Percentiles rank a stretch among this genome's conserved stretches.
These are phyloP conservation scores for Geotrypetes seraphini DNA, from an alignment of 2,797 vertebrate species.

Conservation along the genomic window DNA sequence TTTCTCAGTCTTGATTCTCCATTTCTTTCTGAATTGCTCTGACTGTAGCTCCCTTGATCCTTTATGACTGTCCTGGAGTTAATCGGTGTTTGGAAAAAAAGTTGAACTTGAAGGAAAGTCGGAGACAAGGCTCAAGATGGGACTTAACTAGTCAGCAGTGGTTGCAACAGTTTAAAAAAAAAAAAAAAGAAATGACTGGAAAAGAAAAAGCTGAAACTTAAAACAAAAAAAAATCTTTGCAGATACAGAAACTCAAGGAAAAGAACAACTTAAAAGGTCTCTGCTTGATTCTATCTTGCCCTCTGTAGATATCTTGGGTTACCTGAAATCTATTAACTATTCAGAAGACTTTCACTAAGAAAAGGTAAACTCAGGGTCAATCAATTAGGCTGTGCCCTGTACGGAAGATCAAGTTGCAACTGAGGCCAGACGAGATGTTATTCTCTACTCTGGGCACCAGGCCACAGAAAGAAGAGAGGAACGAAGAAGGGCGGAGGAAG, in stretches of 20 bases:
- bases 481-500: too few relatives aligned
- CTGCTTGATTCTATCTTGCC: conserved; percentile 30
- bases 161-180: too few relatives aligned
- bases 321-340: conserved; percentile 40
- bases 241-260: conserved; percentile 27
- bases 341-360: conserved; percentile 50
- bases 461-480: conserved; percentile 16
- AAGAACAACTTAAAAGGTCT: conserved; percentile 13
- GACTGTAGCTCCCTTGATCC: too few relatives aligned
- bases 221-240: conserved; percentile 2
- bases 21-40: too few relatives aligned
- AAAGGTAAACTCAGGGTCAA: conserved; percentile 49
- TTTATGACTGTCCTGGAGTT: too few relatives aligned
- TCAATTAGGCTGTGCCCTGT: conserved; percentile 39
- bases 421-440: conserved; percentile 21
- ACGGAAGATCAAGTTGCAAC: conserved; percentile 37
- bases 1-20: too few relatives aligned
- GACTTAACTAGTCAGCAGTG: too few relatives aligned
- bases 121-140: too few relatives aligned
- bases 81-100: too few relatives aligned
- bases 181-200: too few relatives aligned
- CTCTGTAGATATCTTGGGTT: conserved; percentile 37
- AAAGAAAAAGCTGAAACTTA: conserved; percentile 5
- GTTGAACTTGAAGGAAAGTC: too few relatives aligned
- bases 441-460: conserved; percentile 15